A percentile compares a stretch with the other conserved stretches of the same genome.
These are phyloP conservation scores for Corvus cornix DNA, from an alignment of 2,113 vertebrate genomes.

Conservation along the genomic window DNA sequence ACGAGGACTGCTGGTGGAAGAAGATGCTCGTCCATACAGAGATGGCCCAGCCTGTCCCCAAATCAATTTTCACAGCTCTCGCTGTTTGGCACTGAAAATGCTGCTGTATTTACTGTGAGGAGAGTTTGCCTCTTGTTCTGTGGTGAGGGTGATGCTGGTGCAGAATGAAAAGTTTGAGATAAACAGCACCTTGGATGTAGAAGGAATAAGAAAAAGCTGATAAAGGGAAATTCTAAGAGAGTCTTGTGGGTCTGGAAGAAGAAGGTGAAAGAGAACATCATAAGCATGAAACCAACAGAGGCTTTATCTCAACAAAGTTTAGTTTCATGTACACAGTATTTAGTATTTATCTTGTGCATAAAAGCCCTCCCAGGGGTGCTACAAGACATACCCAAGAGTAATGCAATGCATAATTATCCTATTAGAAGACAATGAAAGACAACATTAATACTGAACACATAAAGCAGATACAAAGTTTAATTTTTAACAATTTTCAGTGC, in stretches of 20 bases:
- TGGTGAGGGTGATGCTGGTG: background rate
- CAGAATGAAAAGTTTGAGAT: background rate
- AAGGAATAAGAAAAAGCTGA: background rate
- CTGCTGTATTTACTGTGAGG: background rate
- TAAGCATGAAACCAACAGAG: background rate
- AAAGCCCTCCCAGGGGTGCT: conserved; percentile 23
- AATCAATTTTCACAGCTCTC: background rate
- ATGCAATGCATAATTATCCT: conserved; percentile 23
- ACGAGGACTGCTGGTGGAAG: background rate
- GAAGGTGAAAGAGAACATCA: background rate
- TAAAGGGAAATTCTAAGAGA: background rate
- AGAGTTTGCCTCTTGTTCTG: background rate
- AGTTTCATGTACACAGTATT: background rate
- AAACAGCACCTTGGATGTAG: background rate
- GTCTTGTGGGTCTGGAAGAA: background rate
- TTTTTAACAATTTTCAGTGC: conserved; percentile 24
- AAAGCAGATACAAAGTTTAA: conserved; percentile 8
- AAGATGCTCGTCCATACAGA: background rate
- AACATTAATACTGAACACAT: background rate
- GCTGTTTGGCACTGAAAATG: background rate
- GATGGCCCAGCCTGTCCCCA: background rate
- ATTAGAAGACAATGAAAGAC: conserved; percentile 37
- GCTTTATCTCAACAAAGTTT: conserved; percentile 10
- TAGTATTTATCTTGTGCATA: conserved; percentile 9
- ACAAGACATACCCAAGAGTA: background rate